Conservation (phyloP, 2,113 vertebrate genomes). For the Cromileptes altivelis region DNA sequence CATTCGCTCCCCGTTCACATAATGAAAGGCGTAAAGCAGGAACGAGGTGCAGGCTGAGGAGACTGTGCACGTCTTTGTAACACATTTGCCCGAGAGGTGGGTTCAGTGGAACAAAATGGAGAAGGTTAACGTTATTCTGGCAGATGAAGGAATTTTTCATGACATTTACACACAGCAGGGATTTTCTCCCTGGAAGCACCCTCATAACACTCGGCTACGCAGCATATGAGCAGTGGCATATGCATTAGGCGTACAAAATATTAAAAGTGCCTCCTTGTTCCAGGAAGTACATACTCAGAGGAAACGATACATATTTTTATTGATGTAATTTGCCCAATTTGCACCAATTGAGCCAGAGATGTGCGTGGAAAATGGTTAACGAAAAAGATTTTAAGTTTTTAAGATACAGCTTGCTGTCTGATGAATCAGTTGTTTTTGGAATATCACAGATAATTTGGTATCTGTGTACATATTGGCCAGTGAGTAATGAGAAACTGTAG, state of each 20-base stretch:
- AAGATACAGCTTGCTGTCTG: no score
- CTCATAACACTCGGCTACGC: constrained; percentile 69
- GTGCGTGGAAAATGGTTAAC: not conserved
- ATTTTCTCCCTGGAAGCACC: constrained; percentile 68
- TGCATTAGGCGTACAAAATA: constrained; percentile 74
- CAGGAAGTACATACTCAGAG: not conserved
- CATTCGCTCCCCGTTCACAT: constrained; percentile 82
- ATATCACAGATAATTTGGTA: not conserved
- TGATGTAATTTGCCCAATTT: constrained; percentile 5
- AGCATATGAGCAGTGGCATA: constrained; percentile 63
- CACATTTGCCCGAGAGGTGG: constrained; percentile 78
- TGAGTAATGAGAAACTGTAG: not conserved
- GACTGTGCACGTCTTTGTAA: constrained; percentile 74
- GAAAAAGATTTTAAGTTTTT: not conserved
- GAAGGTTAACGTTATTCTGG: constrained; percentile 81
- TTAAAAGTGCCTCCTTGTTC: constrained; percentile 56
- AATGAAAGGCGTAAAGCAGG: constrained; percentile 67
- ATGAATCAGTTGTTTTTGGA: not conserved
- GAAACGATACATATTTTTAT: constrained; percentile 17
- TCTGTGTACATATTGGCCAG: not conserved
- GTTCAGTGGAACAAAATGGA: constrained; percentile 84
- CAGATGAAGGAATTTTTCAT: constrained; percentile 83
- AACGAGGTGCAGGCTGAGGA: constrained; percentile 20
- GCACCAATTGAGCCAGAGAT: not conserved
- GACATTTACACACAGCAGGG: constrained; percentile 82